These are phyloP conservation scores for Chironomus striatipennis DNA, from an alignment of 1,140 invertebrate genomes.

Conservation along the genomic window DNA sequence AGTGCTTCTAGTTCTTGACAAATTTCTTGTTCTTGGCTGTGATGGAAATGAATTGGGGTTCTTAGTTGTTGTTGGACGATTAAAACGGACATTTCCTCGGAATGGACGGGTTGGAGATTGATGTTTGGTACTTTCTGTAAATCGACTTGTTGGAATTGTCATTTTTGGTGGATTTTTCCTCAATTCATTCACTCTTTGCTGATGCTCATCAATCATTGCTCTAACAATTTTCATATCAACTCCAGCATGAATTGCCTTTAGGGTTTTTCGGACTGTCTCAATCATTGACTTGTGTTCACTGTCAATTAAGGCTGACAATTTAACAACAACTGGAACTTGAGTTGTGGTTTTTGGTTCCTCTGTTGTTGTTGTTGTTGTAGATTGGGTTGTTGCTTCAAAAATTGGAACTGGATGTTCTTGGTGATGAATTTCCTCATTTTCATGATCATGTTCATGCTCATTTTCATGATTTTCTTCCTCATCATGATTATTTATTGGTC, in stretches of 20 bases:
- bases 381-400: not conserved
- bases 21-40: not conserved
- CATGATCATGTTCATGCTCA: not conserved
- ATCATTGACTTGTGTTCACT: slow-evolving; percentile 16
- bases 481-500: not conserved
- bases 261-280: not conserved
- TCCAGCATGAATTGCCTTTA: not conserved
- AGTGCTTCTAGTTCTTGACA: not conserved
- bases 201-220: not conserved
- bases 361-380: not conserved
- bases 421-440: not conserved
- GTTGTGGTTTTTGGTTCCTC: not conserved
- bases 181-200: not conserved
- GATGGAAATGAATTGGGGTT: not conserved
- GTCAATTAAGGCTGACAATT: not conserved
- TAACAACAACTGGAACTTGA: not conserved
- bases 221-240: not conserved
- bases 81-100: not conserved
- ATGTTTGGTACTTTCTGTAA: not conserved
- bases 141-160: not conserved
- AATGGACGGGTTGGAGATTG: not conserved
- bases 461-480: not conserved
- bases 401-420: not conserved
- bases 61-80: not conserved
- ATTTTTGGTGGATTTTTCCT: not conserved